Base-by-base conservation (phyloP, 2,888 invertebrate species). In the Drosophila phalerata region DNA sequence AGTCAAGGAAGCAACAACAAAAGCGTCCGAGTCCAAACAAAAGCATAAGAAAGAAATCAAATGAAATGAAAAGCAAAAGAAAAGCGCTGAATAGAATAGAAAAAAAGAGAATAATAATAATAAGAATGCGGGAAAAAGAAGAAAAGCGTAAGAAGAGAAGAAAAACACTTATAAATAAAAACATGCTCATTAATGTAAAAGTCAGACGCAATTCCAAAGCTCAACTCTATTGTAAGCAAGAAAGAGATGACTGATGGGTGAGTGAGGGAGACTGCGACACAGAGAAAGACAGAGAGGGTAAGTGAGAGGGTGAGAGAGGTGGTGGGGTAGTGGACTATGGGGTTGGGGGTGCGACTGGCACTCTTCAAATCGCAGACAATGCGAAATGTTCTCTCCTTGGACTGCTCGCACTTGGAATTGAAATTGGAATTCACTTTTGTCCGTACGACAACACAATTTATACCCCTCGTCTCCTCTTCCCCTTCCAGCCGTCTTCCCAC, bases 111-210 rank as follows among this genome's bases (percentile, higher is more conserved):
- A 45, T 34, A 56, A 45, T 34, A 34, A 57, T 15, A 57, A 37
- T 25, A 57, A 57, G 45, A 30, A n/a, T 5, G 19, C 9, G 10
- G 40, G 43, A 45, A 38, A 40, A 28, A 15, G 40, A 38, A 32
- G 22, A 15, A 34, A 38, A 32, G 22, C 3, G 49, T n/a, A 37
- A 48, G 42, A 43, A 45, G 48, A 65, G 25, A 48, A 53, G 45
- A 57, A 74, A 72, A 84, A 76, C 81, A 88, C 85, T 84, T 88
- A 84, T 84, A 88, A 84, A 84, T 87, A 87, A 85, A 87, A 85
- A 88, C 89, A 85, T 87, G 85, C 87, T 85, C 85, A 85, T 85
- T 89, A 89, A 89, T 88, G 73, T 88, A 85, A 85, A 79, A 89
- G 89, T 83, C 88, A 77, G 74, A 71, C 79, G 66, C 53, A 61